Evolutionary conservation across 1,140 invertebrate species (phyloP).

Genomic region (Drosophila sturtevanti): DNA sequence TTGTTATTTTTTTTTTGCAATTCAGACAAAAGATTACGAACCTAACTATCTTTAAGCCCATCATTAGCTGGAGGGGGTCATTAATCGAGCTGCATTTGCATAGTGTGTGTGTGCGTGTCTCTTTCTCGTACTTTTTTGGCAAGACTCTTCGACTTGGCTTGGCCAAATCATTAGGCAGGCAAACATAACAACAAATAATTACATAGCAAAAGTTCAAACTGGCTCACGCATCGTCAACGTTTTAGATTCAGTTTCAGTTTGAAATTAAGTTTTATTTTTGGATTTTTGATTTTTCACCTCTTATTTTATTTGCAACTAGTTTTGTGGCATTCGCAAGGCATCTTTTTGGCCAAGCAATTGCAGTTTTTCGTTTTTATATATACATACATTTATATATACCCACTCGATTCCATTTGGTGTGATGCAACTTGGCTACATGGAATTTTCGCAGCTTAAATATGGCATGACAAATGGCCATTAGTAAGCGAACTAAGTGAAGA

Average conservation of each 20-base stretch:
- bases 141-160: conserved; percentile 34
- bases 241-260: conserved; percentile 1
- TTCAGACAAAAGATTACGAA: conserved; percentile 41
- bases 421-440: conserved; percentile 44
- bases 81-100: conserved; percentile 73
- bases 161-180: conserved; percentile 54
- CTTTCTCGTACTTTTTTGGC: conserved; percentile 9
- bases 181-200: conserved; percentile 46
- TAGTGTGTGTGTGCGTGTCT: background rate
- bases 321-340: conserved; percentile 8
- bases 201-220: conserved; percentile 39
- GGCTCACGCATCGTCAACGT: conserved; percentile 52
- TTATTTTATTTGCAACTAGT: conserved; percentile 32
- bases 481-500: conserved; percentile 30
- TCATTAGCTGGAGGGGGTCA: conserved; percentile 33
- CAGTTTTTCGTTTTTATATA: background rate
- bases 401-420: conserved; percentile 22
- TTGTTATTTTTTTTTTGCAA: background rate
- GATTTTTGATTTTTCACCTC: background rate
- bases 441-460: conserved; percentile 4
- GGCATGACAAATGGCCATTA: conserved; percentile 71
- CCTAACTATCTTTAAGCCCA: conserved; percentile 55
- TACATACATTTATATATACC: background rate
- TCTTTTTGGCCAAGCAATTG: conserved; percentile 14
- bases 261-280: background rate